Evolutionary conservation across 1,140 invertebrate genomes (phyloP).

Genomic region (Cardiocondyla obscurior): DNA sequence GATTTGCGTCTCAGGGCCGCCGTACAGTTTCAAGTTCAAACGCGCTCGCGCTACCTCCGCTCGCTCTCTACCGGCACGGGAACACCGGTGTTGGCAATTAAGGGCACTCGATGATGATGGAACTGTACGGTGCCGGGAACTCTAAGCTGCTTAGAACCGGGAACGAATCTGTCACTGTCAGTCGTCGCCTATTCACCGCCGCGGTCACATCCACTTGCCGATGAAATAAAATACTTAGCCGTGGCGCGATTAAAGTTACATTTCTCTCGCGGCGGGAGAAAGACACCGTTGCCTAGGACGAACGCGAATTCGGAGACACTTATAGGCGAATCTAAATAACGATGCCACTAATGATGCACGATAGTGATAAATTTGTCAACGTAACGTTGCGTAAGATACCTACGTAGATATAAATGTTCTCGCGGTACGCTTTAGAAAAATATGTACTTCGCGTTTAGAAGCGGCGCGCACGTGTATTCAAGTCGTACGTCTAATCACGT

Average conservation of each 20-base stretch:
- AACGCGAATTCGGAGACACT: neutral
- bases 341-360: neutral
- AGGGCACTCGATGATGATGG: slow-evolving; percentile 70
- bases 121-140: slow-evolving; percentile 54
- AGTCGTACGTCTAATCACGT: neutral
- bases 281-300: neutral
- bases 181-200: slow-evolving; percentile 60
- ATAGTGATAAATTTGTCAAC: neutral
- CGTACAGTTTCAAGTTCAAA: slow-evolving; percentile 68
- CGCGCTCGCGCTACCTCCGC: slow-evolving; percentile 15
- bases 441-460: neutral
- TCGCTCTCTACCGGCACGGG: neutral
- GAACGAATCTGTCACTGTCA: slow-evolving; percentile 70
- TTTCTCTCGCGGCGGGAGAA: neutral
- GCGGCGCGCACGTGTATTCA: neutral
- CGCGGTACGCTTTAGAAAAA: neutral
- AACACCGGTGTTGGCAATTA: slow-evolving; percentile 62
- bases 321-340: neutral
- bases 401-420: neutral
- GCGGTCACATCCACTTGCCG: slow-evolving; percentile 21
- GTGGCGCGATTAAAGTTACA: slow-evolving; percentile 37
- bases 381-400: neutral
- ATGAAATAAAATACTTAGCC: slow-evolving; percentile 29
- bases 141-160: slow-evolving; percentile 51
- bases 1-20: slow-evolving; percentile 66